phyloP scores from a whole-genome alignment of 2,797 vertebrate species.

The Chloroceryle amazona region DNA sequence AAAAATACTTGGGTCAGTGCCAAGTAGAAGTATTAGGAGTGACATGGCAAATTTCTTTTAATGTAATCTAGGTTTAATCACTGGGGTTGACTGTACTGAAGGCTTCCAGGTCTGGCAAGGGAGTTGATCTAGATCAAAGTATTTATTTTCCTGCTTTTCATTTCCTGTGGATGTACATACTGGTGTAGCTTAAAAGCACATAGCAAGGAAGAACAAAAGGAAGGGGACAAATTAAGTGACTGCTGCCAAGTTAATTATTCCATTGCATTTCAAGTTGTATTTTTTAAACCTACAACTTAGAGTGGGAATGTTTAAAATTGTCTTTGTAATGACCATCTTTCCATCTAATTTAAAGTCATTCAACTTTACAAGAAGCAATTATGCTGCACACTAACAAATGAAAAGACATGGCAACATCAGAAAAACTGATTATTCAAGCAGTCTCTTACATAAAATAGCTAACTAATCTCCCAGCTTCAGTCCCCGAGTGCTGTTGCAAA shows the following conservation, averaged over 20 bases:
- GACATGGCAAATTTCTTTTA: neutral
- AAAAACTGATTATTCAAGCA: conserved; percentile 60
- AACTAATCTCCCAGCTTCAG: conserved; percentile 15
- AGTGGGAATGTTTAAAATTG: conserved; percentile 14
- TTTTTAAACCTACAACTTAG: conserved; percentile 49
- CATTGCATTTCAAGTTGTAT: neutral
- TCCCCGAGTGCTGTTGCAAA: neutral
- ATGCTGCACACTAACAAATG: conserved; percentile 16
- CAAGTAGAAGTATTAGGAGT: neutral
- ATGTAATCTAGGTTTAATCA: neutral
- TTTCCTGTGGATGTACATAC: neutral
- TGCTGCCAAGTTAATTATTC: conserved; percentile 46
- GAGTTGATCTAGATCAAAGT: neutral
- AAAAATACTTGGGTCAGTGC: neutral
- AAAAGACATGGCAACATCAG: conserved; percentile 49
- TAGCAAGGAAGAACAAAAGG: neutral
- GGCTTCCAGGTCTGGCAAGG: neutral
- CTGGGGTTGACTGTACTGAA: neutral
- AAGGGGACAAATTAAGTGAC: neutral
- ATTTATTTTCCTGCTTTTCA: neutral
- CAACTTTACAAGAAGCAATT: conserved; percentile 56
- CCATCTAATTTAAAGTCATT: conserved; percentile 62
- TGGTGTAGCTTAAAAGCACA: neutral
- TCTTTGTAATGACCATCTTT: conserved; percentile 31
- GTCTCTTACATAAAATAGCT: conserved; percentile 30